Conservation (phyloP, 1,140 invertebrate genomes). For the Formica selysi region DNA sequence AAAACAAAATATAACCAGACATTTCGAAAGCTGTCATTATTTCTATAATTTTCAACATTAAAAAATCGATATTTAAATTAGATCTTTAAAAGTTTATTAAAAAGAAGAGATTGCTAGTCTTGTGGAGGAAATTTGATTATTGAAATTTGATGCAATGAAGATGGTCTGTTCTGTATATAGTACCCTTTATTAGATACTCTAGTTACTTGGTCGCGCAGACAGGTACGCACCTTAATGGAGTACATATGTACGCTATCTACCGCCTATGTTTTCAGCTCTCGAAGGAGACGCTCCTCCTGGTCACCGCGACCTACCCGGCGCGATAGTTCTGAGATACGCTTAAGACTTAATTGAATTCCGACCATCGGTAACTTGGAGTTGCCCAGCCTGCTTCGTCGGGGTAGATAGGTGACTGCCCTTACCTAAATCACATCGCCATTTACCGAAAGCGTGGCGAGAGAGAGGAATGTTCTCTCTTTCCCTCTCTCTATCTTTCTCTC, state of each 20-base stretch:
- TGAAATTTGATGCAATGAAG: conserved; percentile 7
- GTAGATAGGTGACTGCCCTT: conserved; percentile 63
- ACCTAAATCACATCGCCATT: conserved; percentile 80
- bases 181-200: conserved; percentile 45
- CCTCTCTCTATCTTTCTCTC: neutral
- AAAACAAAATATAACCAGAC: neutral
- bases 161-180: neutral
- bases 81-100: neutral
- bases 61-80: conserved; percentile 31
- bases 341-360: conserved; percentile 82
- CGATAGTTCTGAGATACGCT: conserved; percentile 79
- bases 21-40: neutral
- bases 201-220: conserved; percentile 33
- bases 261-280: conserved; percentile 27
- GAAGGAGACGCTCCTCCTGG: conserved; percentile 41
- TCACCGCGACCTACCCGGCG: conserved; percentile 64
- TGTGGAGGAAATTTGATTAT: conserved; percentile 21
- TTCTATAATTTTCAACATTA: neutral
- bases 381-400: conserved; percentile 27
- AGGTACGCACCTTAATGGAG: conserved; percentile 67
- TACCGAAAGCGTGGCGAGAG: conserved; percentile 49
- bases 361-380: conserved; percentile 76
- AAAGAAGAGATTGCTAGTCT: conserved; percentile 10
- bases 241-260: conserved; percentile 52
- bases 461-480: neutral